Conservation (phyloP, 1,140 invertebrate species). For the Camponotus pennsylvanicus region DNA sequence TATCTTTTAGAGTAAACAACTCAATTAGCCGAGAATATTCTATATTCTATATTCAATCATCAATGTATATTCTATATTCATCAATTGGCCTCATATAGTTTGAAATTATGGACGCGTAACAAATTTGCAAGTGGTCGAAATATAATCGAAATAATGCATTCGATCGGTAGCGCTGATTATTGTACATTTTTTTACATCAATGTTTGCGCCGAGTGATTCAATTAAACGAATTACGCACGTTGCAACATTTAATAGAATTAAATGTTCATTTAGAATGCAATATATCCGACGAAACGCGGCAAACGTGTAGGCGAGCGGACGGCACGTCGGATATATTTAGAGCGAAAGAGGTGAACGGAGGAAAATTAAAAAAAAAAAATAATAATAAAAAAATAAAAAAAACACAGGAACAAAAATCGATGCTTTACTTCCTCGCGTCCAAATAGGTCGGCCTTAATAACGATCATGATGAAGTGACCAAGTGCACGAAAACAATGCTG, state of each 20-base stretch:
- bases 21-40: background rate
- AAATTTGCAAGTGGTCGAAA: background rate
- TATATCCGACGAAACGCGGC: conserved; percentile 27
- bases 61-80: background rate
- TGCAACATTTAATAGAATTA: conserved; percentile 19
- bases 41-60: background rate
- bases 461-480: conserved; percentile 9
- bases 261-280: conserved; percentile 26
- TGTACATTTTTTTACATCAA: conserved; percentile 11
- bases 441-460: conserved; percentile 51
- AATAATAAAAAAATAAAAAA: background rate
- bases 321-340: conserved; percentile 67
- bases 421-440: conserved; percentile 27
- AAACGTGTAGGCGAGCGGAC: conserved; percentile 17
- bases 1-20: conserved; percentile 23
- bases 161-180: conserved; percentile 37
- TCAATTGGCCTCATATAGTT: background rate
- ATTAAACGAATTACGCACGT: conserved; percentile 10
- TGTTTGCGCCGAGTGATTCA: background rate
- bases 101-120: background rate
- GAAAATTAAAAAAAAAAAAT: conserved; percentile 23
- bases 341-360: conserved; percentile 51
- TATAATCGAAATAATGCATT: conserved; percentile 16
- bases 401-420: conserved; percentile 21
- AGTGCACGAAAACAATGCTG: conserved; percentile 45